Evolutionary conservation across 1,140 invertebrate species (phyloP).

Genomic region (Triops longicaudatus): DNA sequence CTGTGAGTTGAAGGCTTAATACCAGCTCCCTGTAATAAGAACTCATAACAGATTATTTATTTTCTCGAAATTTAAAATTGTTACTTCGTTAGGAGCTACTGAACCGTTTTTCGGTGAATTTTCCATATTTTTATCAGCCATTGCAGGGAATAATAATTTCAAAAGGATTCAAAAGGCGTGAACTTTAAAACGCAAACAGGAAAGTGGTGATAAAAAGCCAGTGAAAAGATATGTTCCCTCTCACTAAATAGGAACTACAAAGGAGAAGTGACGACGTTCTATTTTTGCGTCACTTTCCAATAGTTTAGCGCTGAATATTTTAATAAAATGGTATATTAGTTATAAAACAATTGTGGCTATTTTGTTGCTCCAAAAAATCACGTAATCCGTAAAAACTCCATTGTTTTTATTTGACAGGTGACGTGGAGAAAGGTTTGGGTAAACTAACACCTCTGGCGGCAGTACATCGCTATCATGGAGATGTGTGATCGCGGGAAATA

Average conservation of each 20-base stretch:
- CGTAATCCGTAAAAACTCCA: constrained; percentile 8
- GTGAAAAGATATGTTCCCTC: background rate
- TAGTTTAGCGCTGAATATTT: too few relatives aligned
- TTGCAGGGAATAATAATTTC: background rate
- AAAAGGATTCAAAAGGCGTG: background rate
- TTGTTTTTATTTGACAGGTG: constrained; percentile 12
- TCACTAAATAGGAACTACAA: too few relatives aligned
- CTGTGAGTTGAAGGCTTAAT: background rate
- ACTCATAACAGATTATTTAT: too few relatives aligned
- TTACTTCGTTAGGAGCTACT: background rate
- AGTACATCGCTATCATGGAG: background rate
- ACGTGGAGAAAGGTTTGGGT: background rate
- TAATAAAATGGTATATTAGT: background rate
- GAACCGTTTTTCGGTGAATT: background rate
- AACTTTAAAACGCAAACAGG: background rate
- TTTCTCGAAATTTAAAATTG: background rate
- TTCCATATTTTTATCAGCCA: background rate
- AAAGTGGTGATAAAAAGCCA: background rate
- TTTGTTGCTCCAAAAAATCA: background rate
- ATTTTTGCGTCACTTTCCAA: too few relatives aligned
- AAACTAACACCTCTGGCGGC: background rate
- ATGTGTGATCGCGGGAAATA: background rate
- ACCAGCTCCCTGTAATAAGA: background rate
- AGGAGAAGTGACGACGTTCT: too few relatives aligned
- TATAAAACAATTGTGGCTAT: background rate